phyloP scores from a whole-genome alignment of 2,113 vertebrate species.

The Ia io region DNA sequence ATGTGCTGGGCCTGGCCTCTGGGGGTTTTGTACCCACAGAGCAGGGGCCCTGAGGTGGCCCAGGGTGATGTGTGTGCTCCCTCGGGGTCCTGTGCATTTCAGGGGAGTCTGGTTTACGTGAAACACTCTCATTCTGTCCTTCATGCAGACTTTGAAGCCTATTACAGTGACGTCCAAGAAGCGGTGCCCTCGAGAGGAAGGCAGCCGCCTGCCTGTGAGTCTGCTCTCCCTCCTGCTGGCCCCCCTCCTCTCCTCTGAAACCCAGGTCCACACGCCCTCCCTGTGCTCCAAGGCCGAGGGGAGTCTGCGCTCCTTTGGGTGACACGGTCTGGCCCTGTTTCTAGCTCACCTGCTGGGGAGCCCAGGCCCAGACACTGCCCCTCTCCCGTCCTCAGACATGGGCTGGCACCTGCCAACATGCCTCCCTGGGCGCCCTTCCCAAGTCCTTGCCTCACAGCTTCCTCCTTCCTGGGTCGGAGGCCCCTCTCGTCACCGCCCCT shows the following conservation, averaged over 20 bases:
- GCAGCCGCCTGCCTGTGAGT: conserved; percentile 36
- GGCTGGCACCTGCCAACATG: too few relatives aligned
- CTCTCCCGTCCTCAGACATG: background rate
- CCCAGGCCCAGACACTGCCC: background rate
- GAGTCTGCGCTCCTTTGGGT: background rate
- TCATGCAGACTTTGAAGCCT: conserved; percentile 77
- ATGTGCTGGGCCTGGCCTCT: accelerated
- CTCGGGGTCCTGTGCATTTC: accelerated
- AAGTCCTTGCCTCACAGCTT: too few relatives aligned
- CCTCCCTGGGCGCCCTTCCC: too few relatives aligned
- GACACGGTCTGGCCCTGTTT: background rate
- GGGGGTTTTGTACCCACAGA: accelerated
- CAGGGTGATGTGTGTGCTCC: accelerated
- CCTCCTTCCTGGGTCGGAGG: too few relatives aligned
- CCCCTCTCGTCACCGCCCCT: too few relatives aligned
- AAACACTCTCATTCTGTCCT: background rate
- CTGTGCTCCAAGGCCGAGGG: accelerated
- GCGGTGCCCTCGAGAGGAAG: conserved; percentile 66
- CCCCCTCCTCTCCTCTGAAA: background rate
- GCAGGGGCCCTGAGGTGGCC: background rate
- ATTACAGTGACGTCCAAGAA: conserved; percentile 80
- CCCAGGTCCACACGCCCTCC: accelerated
- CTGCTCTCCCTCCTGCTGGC: background rate
- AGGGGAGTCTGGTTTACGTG: background rate
- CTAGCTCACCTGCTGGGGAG: background rate